These are phyloP conservation scores for Gerris lacustris DNA, from an alignment of 2,888 invertebrate species.

Conservation along the genomic window DNA sequence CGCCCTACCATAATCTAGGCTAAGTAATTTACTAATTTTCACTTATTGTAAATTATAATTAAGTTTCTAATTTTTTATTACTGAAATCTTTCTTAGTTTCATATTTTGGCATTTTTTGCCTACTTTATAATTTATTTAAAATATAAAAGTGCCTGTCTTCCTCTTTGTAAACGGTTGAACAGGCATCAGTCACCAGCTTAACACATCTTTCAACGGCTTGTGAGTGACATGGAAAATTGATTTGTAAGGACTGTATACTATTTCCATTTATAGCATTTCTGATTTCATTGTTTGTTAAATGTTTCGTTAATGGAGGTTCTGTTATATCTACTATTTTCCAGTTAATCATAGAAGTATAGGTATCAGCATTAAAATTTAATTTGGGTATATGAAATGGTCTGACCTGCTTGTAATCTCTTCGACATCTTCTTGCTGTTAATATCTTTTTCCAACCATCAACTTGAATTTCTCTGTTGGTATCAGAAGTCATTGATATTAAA, in stretches of 20 bases:
- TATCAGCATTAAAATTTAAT: too few species aligned
- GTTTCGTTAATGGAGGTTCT: neutral
- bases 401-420: too few species aligned
- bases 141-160: neutral
- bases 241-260: too few species aligned
- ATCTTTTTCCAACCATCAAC: too few species aligned
- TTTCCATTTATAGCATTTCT: neutral
- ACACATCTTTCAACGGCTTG: neutral
- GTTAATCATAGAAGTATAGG: too few species aligned
- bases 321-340: too few species aligned
- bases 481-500: too few species aligned
- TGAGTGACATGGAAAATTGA: neutral
- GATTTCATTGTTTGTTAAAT: neutral
- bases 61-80: neutral
- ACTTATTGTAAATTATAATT: neutral
- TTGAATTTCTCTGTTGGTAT: too few species aligned
- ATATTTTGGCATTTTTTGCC: neutral
- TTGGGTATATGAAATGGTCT: too few species aligned
- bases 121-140: neutral
- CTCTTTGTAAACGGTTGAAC: neutral
- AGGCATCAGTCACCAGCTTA: neutral
- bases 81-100: neutral
- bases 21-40: too few species aligned
- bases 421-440: too few species aligned
- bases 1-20: neutral